Base-by-base conservation (phyloP, 2,113 vertebrate species). In the Alexandromys fortis region DNA sequence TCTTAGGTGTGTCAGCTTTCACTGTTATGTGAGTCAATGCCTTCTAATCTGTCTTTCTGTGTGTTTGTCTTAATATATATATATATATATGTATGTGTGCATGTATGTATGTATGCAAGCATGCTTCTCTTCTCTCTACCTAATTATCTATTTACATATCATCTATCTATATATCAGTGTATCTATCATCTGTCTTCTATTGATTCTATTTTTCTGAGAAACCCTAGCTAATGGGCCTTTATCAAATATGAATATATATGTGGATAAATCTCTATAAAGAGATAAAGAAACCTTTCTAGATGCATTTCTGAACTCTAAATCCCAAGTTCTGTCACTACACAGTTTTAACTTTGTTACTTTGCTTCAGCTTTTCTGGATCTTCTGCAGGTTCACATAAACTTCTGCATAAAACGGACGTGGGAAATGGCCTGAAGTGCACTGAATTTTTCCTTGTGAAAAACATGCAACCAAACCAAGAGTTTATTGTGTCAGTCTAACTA, bases 381-480 rank as follows among this genome's bases (percentile, higher is more conserved):
- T 97, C 96, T 94, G 90, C 61, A 90, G 95, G 92, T 96, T 86
- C 75, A 98, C 97, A 97, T 92, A 98, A 98, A 67, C 70, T 65
- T 82, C 26, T n/a, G 9, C 12, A 68, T 82, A 45, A 52, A 86
- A 95, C 28, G 7, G 14, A 82, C 12, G 2, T 49, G 28, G 13
- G 19, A 5, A 55, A 75, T 22, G 45, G 47, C 55, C n/a, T 38
- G 55, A 14, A 9, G 55, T 55, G 2, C 10, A 52, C 30, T 87
- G 24, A 19, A 6, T 47, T 4, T 30, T 67, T 86, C 55, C 47
- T 45, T 22, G 49, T 82, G 16, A 82, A 63, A 89, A 63, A n/a
- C 11, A 28, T 61, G 52, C 21, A 82, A 24, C 26, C 3, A 17
- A 77, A 45, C 6, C 67, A 55, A 55, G 52, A 14, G 22, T 55